Evolutionary conservation across 2,888 invertebrate genomes (phyloP).

Genomic region (Opisthograptis luteolata): DNA sequence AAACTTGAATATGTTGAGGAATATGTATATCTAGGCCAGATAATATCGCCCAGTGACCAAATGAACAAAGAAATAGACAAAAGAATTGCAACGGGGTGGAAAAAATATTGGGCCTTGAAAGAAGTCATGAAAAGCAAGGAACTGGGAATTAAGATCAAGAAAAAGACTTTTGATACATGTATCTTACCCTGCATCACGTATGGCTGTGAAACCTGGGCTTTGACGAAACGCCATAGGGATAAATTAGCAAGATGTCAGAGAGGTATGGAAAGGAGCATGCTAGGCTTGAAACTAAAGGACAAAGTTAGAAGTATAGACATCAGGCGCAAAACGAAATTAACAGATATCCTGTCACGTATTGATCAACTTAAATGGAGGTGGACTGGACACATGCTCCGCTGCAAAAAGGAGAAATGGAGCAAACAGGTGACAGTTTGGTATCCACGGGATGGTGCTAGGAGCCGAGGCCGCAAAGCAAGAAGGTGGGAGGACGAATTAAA

Average conservation of each 20-base stretch:
- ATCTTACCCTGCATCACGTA: not conserved
- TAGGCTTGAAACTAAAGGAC: too few relatives aligned
- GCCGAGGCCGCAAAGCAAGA: too few relatives aligned
- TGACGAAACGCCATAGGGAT: not conserved
- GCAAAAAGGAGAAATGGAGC: too few relatives aligned
- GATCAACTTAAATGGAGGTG: too few relatives aligned
- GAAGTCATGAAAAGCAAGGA: conserved; percentile 15
- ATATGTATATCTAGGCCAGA: not conserved
- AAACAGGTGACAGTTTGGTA: too few relatives aligned
- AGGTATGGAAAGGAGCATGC: not conserved
- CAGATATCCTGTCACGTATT: too few relatives aligned
- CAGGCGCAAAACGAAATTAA: too few relatives aligned
- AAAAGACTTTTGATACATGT: conserved; percentile 4
- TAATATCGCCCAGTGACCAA: not conserved
- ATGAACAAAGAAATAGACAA: conserved; percentile 21
- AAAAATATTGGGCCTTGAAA: conserved; percentile 23
- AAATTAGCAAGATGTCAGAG: not conserved
- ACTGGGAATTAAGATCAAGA: not conserved
- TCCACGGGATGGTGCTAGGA: too few relatives aligned
- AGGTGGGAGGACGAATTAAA: too few relatives aligned
- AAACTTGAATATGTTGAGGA: not conserved
- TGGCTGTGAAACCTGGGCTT: too few relatives aligned
- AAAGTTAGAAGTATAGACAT: too few relatives aligned
- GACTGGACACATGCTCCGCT: too few relatives aligned
- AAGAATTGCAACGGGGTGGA: conserved; percentile 31